Percentiles rank a stretch among this genome's conserved stretches.
Conservation (phyloP, 53 echinoderm and acorn worm genomes). For the Apostichopus leukothele region DNA sequence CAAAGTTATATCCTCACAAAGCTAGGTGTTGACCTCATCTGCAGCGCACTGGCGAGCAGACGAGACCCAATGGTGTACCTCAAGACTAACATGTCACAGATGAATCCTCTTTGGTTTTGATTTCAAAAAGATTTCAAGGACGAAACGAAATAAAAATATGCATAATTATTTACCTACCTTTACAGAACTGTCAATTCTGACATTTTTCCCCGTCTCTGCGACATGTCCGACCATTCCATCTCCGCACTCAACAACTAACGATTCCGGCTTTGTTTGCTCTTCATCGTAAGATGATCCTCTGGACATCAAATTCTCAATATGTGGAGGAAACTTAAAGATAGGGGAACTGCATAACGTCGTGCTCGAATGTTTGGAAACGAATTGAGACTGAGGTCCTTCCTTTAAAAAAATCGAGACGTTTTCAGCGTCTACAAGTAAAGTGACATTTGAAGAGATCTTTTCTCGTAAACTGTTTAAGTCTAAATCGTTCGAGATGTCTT, state of each 20-base stretch:
- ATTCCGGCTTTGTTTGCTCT: slow-evolving; percentile 59
- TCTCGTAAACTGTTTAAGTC: slow-evolving; percentile 77
- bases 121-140: too few species aligned
- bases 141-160: background rate
- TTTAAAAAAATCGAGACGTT: slow-evolving; percentile 71
- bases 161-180: slow-evolving; percentile 62
- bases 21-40: too few species aligned
- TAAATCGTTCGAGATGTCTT: slow-evolving; percentile 96
- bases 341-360: slow-evolving; percentile 7
- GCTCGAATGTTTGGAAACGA: slow-evolving; percentile 35
- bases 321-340: slow-evolving; percentile 50
- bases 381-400: slow-evolving; percentile 91
- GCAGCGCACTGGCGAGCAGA: too few species aligned
- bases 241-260: slow-evolving; percentile 61
- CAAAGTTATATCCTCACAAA: too few species aligned
- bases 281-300: slow-evolving; percentile 60
- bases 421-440: slow-evolving; percentile 80
- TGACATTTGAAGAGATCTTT: slow-evolving; percentile 81
- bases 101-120: too few species aligned
- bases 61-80: too few species aligned
- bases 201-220: slow-evolving; percentile 72
- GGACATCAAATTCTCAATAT: slow-evolving; percentile 44
- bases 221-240: slow-evolving; percentile 81
- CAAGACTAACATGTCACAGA: too few species aligned
- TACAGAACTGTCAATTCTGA: slow-evolving; percentile 69